These are phyloP conservation scores for Lagothrix lagotricha DNA, from an alignment of 2,797 vertebrate species.

Conservation along the genomic window DNA sequence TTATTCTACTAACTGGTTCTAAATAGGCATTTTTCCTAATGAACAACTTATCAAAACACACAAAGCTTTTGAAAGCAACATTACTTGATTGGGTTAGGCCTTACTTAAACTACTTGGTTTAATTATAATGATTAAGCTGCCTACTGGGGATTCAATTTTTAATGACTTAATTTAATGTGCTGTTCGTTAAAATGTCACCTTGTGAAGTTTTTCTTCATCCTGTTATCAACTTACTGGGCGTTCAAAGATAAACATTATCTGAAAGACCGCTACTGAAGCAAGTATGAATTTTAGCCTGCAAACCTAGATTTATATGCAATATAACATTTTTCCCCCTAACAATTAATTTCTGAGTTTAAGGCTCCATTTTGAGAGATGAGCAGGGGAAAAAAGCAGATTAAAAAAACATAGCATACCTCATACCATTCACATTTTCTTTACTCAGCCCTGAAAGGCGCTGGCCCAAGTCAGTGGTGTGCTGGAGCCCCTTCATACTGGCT, in stretches of 20 bases:
- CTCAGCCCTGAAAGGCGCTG: background rate
- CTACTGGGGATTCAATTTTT: conserved; percentile 69
- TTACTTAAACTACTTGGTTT: conserved; percentile 71
- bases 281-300: background rate
- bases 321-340: background rate
- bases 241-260: conserved; percentile 18
- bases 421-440: background rate
- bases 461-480: background rate
- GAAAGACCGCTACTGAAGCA: background rate
- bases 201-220: conserved; percentile 50
- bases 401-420: rapidly evolving
- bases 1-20: conserved; percentile 29
- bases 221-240: background rate
- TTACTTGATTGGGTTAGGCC: conserved; percentile 59
- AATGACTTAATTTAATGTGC: conserved; percentile 74
- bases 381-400: background rate
- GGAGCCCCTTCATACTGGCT: background rate
- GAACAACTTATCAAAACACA: conserved; percentile 59
- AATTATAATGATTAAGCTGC: conserved; percentile 76
- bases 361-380: background rate
- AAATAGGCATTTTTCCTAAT: conserved; percentile 52
- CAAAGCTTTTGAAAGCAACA: conserved; percentile 54
- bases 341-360: background rate
- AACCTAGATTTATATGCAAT: background rate
- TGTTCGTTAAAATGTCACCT: conserved; percentile 71